phyloP scores from a whole-genome alignment of 2,113 vertebrate genomes.

The Megaceryle maxima region DNA sequence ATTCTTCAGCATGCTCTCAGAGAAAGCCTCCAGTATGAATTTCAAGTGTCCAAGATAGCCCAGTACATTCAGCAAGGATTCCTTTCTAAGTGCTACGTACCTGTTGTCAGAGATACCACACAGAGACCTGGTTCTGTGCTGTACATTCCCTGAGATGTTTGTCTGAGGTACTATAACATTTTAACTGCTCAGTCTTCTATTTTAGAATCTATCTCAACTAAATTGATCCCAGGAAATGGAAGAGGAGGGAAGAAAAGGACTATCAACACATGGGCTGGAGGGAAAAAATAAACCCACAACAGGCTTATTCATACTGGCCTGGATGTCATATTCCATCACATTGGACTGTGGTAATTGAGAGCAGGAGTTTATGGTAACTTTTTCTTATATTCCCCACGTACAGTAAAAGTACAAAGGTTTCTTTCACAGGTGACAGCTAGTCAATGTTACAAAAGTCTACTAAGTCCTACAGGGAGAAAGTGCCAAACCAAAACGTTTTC shows the following conservation, averaged over 20 bases:
- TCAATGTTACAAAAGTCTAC: neutral
- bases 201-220: neutral
- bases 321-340: conserved; percentile 18
- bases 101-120: neutral
- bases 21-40: neutral
- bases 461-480: neutral
- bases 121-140: neutral
- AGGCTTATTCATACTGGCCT: neutral
- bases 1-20: neutral
- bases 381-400: neutral
- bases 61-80: neutral
- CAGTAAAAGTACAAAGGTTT: neutral
- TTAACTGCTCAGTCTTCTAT: neutral
- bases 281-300: neutral
- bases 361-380: neutral
- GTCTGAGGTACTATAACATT: neutral
- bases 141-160: neutral
- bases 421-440: conserved; percentile 2
- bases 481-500: neutral
- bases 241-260: neutral
- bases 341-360: neutral
- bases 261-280: neutral
- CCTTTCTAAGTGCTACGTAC: neutral
- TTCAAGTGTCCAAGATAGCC: neutral
- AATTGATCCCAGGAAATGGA: neutral